phyloP scores from a whole-genome alignment of 2,113 vertebrate genomes.

The Accipiter virgatus region DNA sequence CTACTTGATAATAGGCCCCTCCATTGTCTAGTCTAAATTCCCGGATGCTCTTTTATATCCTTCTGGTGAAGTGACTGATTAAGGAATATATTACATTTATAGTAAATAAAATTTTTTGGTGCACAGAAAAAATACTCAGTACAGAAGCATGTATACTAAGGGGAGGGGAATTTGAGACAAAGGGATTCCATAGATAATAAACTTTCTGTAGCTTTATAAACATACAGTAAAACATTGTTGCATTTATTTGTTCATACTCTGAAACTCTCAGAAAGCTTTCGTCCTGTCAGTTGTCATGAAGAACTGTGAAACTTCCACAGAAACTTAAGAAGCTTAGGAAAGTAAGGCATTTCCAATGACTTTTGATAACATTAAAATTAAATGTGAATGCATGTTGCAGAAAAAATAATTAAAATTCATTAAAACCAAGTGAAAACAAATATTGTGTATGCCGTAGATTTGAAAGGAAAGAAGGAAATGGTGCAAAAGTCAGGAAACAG shows the following conservation, averaged over 20 bases:
- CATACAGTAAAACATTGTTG: neutral
- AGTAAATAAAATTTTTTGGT: neutral
- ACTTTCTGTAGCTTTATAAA: neutral
- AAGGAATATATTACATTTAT: neutral
- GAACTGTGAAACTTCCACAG: neutral
- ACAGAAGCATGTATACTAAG: neutral
- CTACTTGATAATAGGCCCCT: neutral
- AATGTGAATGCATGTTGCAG: neutral
- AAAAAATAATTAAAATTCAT: neutral
- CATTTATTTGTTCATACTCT: neutral
- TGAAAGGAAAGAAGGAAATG: neutral
- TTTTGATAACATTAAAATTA: neutral
- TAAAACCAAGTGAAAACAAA: neutral
- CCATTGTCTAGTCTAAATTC: neutral
- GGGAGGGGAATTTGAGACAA: neutral
- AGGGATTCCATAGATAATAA: neutral
- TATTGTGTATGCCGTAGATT: neutral
- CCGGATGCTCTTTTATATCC: neutral
- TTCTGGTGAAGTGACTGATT: neutral
- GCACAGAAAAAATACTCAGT: neutral
- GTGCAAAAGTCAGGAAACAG: neutral
- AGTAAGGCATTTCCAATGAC: neutral
- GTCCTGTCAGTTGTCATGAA: neutral
- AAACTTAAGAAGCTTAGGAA: neutral
- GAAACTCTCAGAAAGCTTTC: neutral